Percentiles rank a stretch among this genome's conserved stretches.
These are phyloP conservation scores for Melanophora roralis DNA, from an alignment of 2,888 invertebrate genomes.

Conservation along the genomic window DNA sequence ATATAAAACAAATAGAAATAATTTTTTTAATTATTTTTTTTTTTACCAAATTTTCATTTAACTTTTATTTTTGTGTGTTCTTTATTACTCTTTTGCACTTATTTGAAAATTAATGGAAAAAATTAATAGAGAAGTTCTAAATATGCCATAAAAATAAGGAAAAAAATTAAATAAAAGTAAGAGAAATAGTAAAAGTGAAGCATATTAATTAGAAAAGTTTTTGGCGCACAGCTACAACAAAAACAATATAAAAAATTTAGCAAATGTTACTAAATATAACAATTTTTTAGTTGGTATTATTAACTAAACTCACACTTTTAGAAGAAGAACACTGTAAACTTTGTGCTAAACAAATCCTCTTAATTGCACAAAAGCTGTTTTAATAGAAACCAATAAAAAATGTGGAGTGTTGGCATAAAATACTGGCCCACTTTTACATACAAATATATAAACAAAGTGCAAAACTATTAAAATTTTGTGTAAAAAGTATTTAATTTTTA, in stretches of 20 bases:
- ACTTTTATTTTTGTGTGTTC: neutral
- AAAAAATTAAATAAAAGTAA: neutral
- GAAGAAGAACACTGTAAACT: neutral
- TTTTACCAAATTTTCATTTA: neutral
- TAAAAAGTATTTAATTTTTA: neutral
- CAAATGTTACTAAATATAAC: conserved; percentile 37
- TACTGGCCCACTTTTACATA: neutral
- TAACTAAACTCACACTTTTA: conserved; percentile 11
- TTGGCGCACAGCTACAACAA: conserved; percentile 14
- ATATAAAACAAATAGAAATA: neutral
- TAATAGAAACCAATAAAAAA: no score
- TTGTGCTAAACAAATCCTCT: neutral
- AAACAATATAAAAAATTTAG: conserved; percentile 15
- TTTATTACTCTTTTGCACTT: conserved; percentile 25
- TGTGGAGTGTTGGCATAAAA: neutral
- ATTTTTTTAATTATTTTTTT: neutral
- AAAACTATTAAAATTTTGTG: neutral
- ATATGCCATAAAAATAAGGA: neutral
- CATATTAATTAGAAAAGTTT: conserved; percentile 53
- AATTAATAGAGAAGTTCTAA: neutral
- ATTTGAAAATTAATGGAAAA: conserved; percentile 19
- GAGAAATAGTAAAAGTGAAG: conserved; percentile 23
- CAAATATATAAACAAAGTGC: no score
- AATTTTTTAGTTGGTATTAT: neutral
- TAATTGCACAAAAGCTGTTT: neutral